Base-by-base conservation (phyloP, 2,113 vertebrate genomes). In the Calidris pugnax region DNA sequence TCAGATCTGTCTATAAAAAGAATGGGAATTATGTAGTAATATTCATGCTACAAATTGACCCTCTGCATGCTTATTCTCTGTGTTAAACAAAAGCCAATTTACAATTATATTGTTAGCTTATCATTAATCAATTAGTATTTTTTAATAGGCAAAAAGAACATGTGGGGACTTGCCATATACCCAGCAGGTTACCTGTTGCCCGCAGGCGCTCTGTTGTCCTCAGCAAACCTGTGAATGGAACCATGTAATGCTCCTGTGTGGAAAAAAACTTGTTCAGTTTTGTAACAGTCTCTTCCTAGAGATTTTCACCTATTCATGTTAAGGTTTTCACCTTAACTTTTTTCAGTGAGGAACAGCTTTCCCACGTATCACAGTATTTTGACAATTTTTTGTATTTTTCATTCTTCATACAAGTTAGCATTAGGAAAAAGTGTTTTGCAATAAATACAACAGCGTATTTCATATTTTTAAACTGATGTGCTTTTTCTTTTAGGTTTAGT, bases 31-130 rank as follows among this genome's bases (percentile, higher is more conserved):
- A 87, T 3, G 10, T 32, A 39, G 30, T 43, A 59, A 57, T 55
- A 59, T 24, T 33, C 1, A 0, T 1, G 0, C 33, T 53, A 30
- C 37, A 59, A 30, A 69, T 7, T 21, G 16, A 48, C 22, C 6
- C 19, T 53, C 55, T 16, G 16, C 1, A 4, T 35, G 30, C 19
- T 64, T 26, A 30, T 53, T 84, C 24, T 62, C 27, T 67, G 22
- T 41, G n/a, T 48, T 85, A 60, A 45, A 68, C 23, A 41, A 63
- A 57, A 83, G 35, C 17, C 0, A 0, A 43, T 48, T 69, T 86
- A 72, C 24, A 51, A 62, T 57, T 41, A 33, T 5, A 6, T 56
- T 62, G 17, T 53, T 79, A 53, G 13, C 5, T 82, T 85, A 73
- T 51, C 12, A 33, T 86, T 62, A 28, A 72, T 81, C 6, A 39